A percentile compares a stretch with the other conserved stretches of the same genome.
phyloP scores from a whole-genome alignment of 2,888 invertebrate species.

The Calameuta pallipes region DNA sequence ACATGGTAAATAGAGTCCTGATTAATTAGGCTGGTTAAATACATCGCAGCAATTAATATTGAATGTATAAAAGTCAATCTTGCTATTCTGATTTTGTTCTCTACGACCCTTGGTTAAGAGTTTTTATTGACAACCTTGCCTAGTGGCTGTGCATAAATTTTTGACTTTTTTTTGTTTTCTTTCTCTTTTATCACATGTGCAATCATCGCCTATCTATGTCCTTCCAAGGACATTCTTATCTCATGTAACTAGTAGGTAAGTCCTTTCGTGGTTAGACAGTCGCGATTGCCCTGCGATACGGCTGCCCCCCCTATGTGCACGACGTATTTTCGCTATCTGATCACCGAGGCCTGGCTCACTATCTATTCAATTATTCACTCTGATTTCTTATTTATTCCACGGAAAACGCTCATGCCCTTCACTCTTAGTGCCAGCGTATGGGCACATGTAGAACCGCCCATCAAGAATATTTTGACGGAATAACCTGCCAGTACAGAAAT shows the following conservation, averaged over 20 bases:
- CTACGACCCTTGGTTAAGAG: not conserved
- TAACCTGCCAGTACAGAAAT: too few species aligned
- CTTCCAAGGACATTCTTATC: not conserved
- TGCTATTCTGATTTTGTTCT: not conserved
- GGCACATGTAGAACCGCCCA: not conserved
- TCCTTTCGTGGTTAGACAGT: not conserved
- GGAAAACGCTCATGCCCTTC: not conserved
- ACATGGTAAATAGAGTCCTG: not conserved
- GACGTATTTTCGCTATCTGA: not conserved
- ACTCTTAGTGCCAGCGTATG: not conserved
- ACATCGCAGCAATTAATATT: slow-evolving; percentile 40
- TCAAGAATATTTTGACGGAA: not conserved
- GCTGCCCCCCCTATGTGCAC: not conserved
- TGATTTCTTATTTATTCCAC: slow-evolving; percentile 7
- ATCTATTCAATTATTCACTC: slow-evolving; percentile 5
- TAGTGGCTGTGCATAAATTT: not conserved
- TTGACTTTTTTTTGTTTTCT: not conserved
- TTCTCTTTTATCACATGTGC: not conserved
- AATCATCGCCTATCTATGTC: not conserved
- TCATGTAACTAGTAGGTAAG: not conserved
- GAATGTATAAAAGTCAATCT: slow-evolving; percentile 26
- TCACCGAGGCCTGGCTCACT: not conserved
- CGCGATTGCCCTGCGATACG: not conserved
- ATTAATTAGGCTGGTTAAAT: slow-evolving; percentile 49
- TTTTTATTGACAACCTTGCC: not conserved